Evolutionary conservation across 2,797 vertebrate genomes (phyloP).

Genomic region (Chelidonichthys spinosus): DNA sequence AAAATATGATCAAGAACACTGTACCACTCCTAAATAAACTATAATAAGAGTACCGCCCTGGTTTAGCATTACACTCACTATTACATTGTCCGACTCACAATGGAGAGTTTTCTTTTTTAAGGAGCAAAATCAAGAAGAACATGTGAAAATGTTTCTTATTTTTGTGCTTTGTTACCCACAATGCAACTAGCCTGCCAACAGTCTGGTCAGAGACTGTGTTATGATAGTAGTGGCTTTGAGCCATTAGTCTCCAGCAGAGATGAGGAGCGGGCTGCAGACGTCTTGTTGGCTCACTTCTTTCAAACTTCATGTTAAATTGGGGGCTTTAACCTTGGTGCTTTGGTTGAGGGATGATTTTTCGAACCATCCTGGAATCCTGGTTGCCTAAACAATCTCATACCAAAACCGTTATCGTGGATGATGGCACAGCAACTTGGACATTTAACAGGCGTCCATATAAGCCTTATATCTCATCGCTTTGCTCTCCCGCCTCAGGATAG

Average conservation of each 20-base stretch:
- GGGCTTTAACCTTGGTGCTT: constrained; percentile 25
- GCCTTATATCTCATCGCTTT: constrained; percentile 70
- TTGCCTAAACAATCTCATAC: constrained; percentile 60
- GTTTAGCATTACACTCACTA: background rate
- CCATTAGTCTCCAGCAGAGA: background rate
- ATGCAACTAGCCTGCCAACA: background rate
- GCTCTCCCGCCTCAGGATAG: constrained; percentile 51
- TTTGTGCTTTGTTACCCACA: background rate
- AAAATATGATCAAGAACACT: background rate
- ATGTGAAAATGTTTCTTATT: background rate
- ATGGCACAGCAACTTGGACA: constrained; percentile 59
- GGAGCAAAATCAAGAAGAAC: background rate
- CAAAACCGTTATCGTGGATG: constrained; percentile 66
- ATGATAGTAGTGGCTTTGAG: background rate
- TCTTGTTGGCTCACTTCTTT: background rate
- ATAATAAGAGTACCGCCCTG: background rate
- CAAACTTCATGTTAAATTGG: constrained; percentile 14
- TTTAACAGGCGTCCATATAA: constrained; percentile 65
- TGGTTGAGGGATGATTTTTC: constrained; percentile 40
- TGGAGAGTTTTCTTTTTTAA: background rate
- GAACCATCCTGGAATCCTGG: constrained; percentile 28
- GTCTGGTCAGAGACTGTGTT: background rate
- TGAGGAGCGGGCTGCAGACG: background rate
- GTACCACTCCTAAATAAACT: background rate
- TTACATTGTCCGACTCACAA: no score